Percentiles rank a stretch among this genome's conserved stretches.
phyloP scores from a whole-genome alignment of 1,140 invertebrate genomes.

The Drosophila arawakana region DNA sequence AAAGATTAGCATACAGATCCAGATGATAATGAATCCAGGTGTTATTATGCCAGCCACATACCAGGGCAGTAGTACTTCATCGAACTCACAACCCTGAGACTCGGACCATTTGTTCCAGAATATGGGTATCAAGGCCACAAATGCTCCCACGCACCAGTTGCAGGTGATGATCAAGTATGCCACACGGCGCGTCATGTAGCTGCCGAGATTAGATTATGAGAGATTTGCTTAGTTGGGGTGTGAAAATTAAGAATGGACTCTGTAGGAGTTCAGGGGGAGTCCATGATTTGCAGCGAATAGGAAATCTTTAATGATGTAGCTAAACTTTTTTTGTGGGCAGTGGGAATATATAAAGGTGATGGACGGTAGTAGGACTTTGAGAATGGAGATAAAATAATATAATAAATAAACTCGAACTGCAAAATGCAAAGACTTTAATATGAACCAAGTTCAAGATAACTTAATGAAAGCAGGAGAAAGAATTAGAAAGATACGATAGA shows the following conservation, averaged over 20 bases:
- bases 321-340: too few species aligned
- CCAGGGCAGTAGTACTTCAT: conserved; percentile 76
- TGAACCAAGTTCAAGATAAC: too few species aligned
- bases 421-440: too few species aligned
- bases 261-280: background rate
- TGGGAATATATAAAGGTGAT: too few species aligned
- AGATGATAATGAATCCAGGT: conserved; percentile 89
- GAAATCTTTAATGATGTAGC: too few species aligned
- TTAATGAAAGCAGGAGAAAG: too few species aligned
- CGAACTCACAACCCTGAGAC: conserved; percentile 86
- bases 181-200: conserved; percentile 87
- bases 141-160: conserved; percentile 88
- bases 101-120: conserved; percentile 90
- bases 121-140: conserved; percentile 87
- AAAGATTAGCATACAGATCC: conserved; percentile 89
- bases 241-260: background rate
- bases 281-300: too few species aligned
- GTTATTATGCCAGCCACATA: conserved; percentile 89
- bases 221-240: background rate
- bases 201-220: background rate
- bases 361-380: too few species aligned
- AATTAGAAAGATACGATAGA: too few species aligned
- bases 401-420: background rate
- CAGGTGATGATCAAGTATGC: conserved; percentile 87
- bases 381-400: too few species aligned